These are phyloP conservation scores for Quadroppia sp. DNA, from an alignment of 2,888 invertebrate species.

Conservation along the genomic window DNA sequence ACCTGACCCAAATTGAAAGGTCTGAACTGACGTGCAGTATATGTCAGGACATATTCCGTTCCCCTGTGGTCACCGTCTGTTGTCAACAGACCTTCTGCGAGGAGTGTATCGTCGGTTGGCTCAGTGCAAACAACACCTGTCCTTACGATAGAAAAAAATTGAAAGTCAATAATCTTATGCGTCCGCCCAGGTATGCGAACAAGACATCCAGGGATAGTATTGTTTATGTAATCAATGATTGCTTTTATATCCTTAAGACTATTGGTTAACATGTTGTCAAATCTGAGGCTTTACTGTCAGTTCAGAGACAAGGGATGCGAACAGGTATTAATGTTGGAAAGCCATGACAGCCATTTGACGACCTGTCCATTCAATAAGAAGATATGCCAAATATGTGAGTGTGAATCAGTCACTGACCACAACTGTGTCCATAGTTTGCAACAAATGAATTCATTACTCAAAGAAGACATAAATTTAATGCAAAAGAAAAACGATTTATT, in stretches of 20 bases:
- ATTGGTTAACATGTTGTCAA: not conserved
- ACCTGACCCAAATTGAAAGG: not conserved
- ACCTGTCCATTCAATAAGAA: not conserved
- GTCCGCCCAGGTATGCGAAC: slow-evolving; percentile 10
- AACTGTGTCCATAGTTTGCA: slow-evolving; percentile 3
- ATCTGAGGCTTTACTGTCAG: not conserved
- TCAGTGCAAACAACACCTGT: not conserved
- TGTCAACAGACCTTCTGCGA: slow-evolving; percentile 25
- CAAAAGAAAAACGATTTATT: not conserved
- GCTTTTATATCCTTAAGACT: not conserved
- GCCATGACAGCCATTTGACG: not conserved
- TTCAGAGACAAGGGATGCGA: slow-evolving; percentile 11
- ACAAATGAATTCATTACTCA: not conserved
- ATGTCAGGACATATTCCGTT: slow-evolving; percentile 24
- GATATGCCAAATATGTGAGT: not conserved
- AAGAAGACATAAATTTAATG: not conserved
- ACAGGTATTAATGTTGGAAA: not conserved
- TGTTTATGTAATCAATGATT: not conserved
- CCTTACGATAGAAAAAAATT: slow-evolving; percentile 26
- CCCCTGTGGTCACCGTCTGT: not conserved
- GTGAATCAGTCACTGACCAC: not conserved
- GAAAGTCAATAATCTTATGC: not conserved
- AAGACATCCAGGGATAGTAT: not conserved
- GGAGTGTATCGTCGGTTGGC: not conserved
- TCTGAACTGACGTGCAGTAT: slow-evolving; percentile 24